phyloP scores from a whole-genome alignment of 1,140 invertebrate species.

The Eubasilissa regina region DNA sequence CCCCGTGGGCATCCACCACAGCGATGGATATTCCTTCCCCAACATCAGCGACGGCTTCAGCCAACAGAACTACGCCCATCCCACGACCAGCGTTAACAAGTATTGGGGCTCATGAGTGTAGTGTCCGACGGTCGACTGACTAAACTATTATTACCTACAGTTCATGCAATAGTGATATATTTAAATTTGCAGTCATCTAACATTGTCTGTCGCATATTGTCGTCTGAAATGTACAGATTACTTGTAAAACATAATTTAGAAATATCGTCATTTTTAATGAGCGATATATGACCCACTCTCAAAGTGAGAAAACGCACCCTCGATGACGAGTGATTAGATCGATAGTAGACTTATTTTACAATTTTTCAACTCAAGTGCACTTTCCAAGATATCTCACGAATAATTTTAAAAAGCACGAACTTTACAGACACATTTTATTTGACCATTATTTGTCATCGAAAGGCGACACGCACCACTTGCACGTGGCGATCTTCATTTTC shows the following conservation, averaged over 20 bases:
- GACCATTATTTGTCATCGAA: background rate
- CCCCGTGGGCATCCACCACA: constrained; percentile 60
- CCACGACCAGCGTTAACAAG: constrained; percentile 67
- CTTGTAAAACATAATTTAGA: too few species aligned
- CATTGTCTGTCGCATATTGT: too few species aligned
- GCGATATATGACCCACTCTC: too few species aligned
- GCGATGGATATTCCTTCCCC: constrained; percentile 63
- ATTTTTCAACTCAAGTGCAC: background rate
- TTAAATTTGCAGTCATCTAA: background rate
- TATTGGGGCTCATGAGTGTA: constrained; percentile 67
- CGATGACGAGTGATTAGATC: too few species aligned
- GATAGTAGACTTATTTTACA: too few species aligned
- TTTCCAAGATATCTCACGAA: background rate
- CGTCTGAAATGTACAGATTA: too few species aligned
- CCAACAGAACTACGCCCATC: constrained; percentile 69
- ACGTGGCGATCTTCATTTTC: constrained; percentile 1
- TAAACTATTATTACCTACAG: too few species aligned
- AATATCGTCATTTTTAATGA: too few species aligned
- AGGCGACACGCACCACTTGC: background rate
- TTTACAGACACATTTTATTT: background rate
- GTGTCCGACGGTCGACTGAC: background rate
- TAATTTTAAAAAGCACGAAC: background rate
- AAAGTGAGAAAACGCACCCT: too few species aligned
- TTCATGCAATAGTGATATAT: too few species aligned
- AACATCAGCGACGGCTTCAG: constrained; percentile 68